Conservation (phyloP, 2,888 invertebrate genomes). For the Ichneumoninae sp. region DNA sequence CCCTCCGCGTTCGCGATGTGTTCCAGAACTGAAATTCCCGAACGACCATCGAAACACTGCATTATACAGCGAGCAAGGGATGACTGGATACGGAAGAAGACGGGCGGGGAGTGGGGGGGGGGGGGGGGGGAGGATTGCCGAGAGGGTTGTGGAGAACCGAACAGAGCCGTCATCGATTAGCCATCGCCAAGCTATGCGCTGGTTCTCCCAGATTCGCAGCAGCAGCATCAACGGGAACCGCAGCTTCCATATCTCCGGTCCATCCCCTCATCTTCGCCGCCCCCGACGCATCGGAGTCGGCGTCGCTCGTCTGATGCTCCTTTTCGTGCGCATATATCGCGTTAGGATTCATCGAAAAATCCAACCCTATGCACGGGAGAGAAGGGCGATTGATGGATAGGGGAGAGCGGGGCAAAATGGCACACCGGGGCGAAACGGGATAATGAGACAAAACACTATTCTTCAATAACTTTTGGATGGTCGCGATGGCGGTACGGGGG, state of each 20-base stretch:
- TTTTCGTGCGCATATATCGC: constrained; percentile 54
- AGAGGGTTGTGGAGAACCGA: constrained; percentile 43
- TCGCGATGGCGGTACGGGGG: too few relatives aligned
- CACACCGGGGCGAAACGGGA: too few relatives aligned
- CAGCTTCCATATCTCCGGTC: constrained; percentile 41
- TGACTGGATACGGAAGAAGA: constrained; percentile 1
- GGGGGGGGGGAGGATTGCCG: not conserved
- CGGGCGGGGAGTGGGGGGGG: not conserved
- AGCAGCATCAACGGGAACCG: constrained; percentile 57
- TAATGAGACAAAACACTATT: too few relatives aligned
- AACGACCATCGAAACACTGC: constrained; percentile 27
- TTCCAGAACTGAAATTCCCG: constrained; percentile 4
- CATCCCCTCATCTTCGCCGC: constrained; percentile 19
- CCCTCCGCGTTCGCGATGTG: constrained; percentile 12
- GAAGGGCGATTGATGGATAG: constrained; percentile 64
- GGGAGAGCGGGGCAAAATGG: too few relatives aligned
- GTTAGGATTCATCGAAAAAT: constrained; percentile 63
- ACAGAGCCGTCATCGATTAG: constrained; percentile 70
- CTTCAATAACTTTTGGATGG: too few relatives aligned
- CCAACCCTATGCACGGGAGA: too few relatives aligned
- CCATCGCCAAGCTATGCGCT: constrained; percentile 68
- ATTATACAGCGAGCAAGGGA: constrained; percentile 14
- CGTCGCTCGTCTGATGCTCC: constrained; percentile 15
- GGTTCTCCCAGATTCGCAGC: constrained; percentile 63
- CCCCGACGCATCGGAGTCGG: constrained; percentile 39